Percentiles rank a stretch among this genome's conserved stretches.
Evolutionary conservation across 2,888 invertebrate species (phyloP).

Genomic region (Marronus borbonicus): DNA sequence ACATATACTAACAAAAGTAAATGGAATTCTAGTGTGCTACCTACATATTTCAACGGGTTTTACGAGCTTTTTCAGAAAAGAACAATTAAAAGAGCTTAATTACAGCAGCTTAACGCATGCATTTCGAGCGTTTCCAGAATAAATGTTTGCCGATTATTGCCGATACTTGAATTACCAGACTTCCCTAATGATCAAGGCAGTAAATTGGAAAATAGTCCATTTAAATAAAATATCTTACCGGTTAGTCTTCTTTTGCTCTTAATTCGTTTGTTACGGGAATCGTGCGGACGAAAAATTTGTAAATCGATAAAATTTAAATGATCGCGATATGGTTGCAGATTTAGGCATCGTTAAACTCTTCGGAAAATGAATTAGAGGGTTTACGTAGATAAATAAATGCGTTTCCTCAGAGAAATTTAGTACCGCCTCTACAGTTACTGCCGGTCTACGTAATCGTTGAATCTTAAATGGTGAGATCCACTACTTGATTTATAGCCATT

Average conservation of each 20-base stretch:
- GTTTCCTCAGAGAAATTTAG: slow-evolving; percentile 1
- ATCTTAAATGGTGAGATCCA: background rate
- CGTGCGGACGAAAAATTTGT: slow-evolving; percentile 6
- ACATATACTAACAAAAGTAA: no score
- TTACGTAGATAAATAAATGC: slow-evolving; percentile 18
- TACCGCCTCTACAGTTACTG: background rate
- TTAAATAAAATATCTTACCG: slow-evolving; percentile 19
- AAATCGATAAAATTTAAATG: slow-evolving; percentile 45
- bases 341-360: slow-evolving; percentile 28
- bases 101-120: background rate
- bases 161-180: slow-evolving; percentile 17
- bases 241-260: slow-evolving; percentile 22
- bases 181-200: slow-evolving; percentile 18
- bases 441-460: background rate
- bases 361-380: slow-evolving; percentile 35
- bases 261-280: slow-evolving; percentile 18
- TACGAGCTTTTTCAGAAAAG: background rate
- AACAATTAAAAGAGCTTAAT: background rate
- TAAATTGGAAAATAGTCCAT: slow-evolving; percentile 27
- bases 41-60: background rate
- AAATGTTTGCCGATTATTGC: slow-evolving; percentile 29
- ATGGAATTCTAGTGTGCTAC: no score
- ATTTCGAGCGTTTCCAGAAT: background rate
- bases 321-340: slow-evolving; percentile 10
- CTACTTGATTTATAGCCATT: no score